Evolutionary conservation across 2,113 vertebrate genomes (phyloP).

Genomic region (Thunnus maccoyii): DNA sequence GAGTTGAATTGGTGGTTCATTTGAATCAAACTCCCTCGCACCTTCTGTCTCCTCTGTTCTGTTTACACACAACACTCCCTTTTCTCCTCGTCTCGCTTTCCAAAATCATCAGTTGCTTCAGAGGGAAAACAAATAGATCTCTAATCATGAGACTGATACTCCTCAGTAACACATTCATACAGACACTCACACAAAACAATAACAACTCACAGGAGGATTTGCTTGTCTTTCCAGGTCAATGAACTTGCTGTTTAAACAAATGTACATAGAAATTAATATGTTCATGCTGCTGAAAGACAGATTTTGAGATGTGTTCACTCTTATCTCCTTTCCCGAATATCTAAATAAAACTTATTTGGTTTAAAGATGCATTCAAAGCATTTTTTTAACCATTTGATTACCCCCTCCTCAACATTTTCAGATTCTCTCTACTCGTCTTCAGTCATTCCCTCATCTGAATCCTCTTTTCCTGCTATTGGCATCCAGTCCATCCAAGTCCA

Average conservation of each 20-base stretch:
- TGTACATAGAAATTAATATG: not conserved
- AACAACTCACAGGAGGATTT: constrained; percentile 43
- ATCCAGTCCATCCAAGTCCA: not conserved
- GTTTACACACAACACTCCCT: constrained; percentile 64
- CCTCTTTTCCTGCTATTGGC: not conserved
- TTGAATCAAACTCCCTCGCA: constrained; percentile 58
- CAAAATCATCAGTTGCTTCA: constrained; percentile 48
- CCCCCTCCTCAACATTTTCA: not conserved
- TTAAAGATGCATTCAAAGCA: not conserved
- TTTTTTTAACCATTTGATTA: not conserved
- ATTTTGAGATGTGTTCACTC: not conserved
- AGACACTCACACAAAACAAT: not conserved
- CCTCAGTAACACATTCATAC: not conserved
- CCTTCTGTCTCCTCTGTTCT: constrained; percentile 52
- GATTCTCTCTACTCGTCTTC: not conserved
- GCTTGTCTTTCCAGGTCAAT: constrained; percentile 51
- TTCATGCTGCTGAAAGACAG: not conserved
- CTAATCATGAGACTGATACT: constrained; percentile 29
- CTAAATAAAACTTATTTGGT: not conserved
- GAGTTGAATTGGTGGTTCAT: constrained; percentile 51
- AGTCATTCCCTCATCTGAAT: not conserved
- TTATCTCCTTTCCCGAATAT: not conserved
- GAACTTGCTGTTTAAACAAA: constrained; percentile 11
- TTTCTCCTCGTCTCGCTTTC: constrained; percentile 23
- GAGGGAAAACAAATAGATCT: constrained; percentile 53